phyloP scores from a whole-genome alignment of 2,888 invertebrate genomes.

The Bugulina stolonifera region DNA sequence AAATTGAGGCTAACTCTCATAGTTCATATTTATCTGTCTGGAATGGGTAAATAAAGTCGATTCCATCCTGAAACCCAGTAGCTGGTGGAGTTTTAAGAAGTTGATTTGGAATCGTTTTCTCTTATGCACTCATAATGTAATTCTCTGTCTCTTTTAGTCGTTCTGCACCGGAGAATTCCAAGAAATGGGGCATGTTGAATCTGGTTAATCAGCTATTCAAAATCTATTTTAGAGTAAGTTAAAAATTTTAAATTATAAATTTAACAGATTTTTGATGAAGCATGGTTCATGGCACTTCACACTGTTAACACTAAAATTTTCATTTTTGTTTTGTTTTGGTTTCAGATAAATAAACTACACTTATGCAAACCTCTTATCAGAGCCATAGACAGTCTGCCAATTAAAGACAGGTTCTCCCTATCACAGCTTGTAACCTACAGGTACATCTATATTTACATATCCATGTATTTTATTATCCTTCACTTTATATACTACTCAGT shows the following conservation, averaged over 20 bases:
- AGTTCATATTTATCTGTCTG: no score
- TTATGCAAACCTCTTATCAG: constrained; percentile 80
- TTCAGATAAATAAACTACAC: constrained; percentile 58
- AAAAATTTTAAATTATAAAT: constrained; percentile 54
- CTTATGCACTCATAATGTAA: no score
- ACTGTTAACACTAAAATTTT: no score
- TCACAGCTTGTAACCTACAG: constrained; percentile 93
- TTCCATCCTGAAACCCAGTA: no score
- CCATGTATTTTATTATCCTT: no score
- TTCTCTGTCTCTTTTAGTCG: constrained; percentile 59
- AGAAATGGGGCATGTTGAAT: constrained; percentile 90
- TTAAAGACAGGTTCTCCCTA: constrained; percentile 80
- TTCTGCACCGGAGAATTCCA: constrained; percentile 81
- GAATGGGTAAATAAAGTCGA: no score
- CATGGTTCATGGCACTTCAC: no score
- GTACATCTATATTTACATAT: constrained; percentile 36
- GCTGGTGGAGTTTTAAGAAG: no score
- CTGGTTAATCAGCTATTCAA: constrained; percentile 95
- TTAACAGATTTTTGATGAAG: no score
- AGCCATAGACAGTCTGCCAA: constrained; percentile 86
- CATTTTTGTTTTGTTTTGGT: constrained; percentile 20
- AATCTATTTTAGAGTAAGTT: constrained; percentile 85
- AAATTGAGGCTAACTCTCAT: no score
- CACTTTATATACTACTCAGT: no score
- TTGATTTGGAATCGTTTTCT: no score